Evolutionary conservation across 2,888 invertebrate genomes (phyloP), one percentile per base, ranked within the genome.

Genomic region (Idaea biselata): DNA sequence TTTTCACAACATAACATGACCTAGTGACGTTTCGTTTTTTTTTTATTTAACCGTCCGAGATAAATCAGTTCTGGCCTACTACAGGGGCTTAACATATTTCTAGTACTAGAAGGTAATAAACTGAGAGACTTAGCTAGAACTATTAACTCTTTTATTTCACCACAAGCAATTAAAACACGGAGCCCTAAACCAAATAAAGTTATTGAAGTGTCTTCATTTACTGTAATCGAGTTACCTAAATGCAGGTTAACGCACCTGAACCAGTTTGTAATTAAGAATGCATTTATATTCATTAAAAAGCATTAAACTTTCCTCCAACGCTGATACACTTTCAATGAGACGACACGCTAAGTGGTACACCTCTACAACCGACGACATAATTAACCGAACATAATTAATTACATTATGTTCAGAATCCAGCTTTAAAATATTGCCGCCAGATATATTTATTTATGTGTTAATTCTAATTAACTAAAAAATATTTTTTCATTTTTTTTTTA

Each of bases 261-360:
- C 89, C 90, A 85, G 89, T 90, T 87, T 77, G 83, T 88, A 89
- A 90, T 91, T 89, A 89, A 90, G 88, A 87, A 83, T 86, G 81
- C 84, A 87, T 90, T 90, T 86, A 89, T 89, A 90, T 90, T 90
- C 87, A 90, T 90, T 90, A 87, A 88, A 89, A 86, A 85, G 83
- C 83, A 81, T 86, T 85, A 85, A 87, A 87, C 85, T 87, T 87
- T 89, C 85, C 78, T 84, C 79, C 63, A 68, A 65, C 69, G 71
- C 73, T 74, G 83, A 82, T 81, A 86, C 80, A 79, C 74, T 77
- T 80, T 79, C 78, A 79, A 80, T 82, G 80, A 80, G 74, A 72
- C 70, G 75, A 72, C 75, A 72, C 72, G 71, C 75, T 78, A 82
- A 83, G 80, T 83, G 82, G 82, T 76, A 68, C 73, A 72, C 56